Evolutionary conservation across 92 coral and sea anemone genomes (phyloP), one percentile per base, ranked within the genome.

Genomic region (Paramuricea clavata): DNA sequence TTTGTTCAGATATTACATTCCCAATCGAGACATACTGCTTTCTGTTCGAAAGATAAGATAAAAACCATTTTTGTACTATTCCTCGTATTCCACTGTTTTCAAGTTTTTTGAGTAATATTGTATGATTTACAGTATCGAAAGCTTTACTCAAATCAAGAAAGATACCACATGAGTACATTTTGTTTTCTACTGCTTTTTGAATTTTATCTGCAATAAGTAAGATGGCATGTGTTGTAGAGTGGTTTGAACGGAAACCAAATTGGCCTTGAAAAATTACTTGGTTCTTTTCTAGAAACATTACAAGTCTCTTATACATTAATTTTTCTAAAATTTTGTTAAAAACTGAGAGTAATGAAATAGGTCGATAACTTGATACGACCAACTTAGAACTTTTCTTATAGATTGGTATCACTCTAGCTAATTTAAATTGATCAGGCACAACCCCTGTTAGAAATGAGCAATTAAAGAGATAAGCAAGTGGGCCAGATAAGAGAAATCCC

Each of bases 181-280:
- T 39, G 44, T 74, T 67, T 75, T 85, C 88, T 34, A 85, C 68
- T 43, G 87, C 87, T 31, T 27, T 71, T 57, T 70, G 87, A 22
- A 72, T 83, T 83, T 71, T 83, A 54, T 83, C 87, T 30, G 35
- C 50, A 64, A 39, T 39, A 39, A 39, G 44, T 26, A 57, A 19
- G 12, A 57, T 57, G 8, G 87, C 87, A 82, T 82, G 87, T 16
- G 27, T 26, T 21, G 82, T 83, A 43, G 82, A 70, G 70, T 83
- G 87, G 8, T 72, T 47, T 27, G 47, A 12, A 19, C 87, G 87
- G 72, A 84, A 84, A 60, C 88, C 88, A 84, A 61, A 84, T 73
- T 83, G 82, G 36, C 49, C 60, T n/a, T 84, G 30, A 35, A 27
- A 72, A 12, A 84, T 47, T 4, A 81, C 41, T 17, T 81, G 21